Conservation (phyloP, 2,888 invertebrate species). For the Cheilosia urbana region DNA sequence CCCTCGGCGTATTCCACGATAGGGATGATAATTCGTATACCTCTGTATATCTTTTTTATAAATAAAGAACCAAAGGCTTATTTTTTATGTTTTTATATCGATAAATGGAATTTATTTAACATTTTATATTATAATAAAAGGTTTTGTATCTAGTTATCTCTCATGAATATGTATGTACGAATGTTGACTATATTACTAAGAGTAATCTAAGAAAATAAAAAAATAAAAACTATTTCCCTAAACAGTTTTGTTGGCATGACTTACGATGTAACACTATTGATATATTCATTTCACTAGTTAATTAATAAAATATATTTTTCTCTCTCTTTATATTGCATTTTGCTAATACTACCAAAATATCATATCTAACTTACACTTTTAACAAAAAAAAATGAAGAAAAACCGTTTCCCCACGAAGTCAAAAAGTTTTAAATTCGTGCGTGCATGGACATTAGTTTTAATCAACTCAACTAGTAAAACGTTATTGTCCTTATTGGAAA, state of each 20-base stretch:
- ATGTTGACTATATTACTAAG: conserved; percentile 27
- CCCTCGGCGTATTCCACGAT: no score
- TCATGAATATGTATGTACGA: neutral
- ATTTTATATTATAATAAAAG: conserved; percentile 24
- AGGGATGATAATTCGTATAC: no score
- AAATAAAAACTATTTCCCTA: conserved; percentile 42
- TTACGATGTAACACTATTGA: conserved; percentile 19
- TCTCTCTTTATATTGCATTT: conserved; percentile 40
- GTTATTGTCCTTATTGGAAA: conserved; percentile 64
- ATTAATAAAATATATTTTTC: conserved; percentile 52
- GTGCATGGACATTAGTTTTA: conserved; percentile 51
- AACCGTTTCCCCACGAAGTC: conserved; percentile 28
- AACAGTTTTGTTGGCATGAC: conserved; percentile 39
- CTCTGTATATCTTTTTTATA: no score
- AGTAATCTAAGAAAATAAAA: conserved; percentile 6
- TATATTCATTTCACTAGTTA: conserved; percentile 20
- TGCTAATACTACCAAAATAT: conserved; percentile 45
- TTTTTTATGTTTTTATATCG: conserved; percentile 15
- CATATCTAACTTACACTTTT: conserved; percentile 44
- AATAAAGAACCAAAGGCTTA: no score
- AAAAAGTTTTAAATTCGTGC: conserved; percentile 45
- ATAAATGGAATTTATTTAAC: conserved; percentile 39
- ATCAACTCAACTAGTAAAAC: conserved; percentile 23
- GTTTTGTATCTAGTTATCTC: conserved; percentile 14
- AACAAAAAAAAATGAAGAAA: conserved; percentile 24